These are phyloP conservation scores for Brachypalpus laphriformis DNA, from an alignment of 2,888 invertebrate species.

Conservation along the genomic window DNA sequence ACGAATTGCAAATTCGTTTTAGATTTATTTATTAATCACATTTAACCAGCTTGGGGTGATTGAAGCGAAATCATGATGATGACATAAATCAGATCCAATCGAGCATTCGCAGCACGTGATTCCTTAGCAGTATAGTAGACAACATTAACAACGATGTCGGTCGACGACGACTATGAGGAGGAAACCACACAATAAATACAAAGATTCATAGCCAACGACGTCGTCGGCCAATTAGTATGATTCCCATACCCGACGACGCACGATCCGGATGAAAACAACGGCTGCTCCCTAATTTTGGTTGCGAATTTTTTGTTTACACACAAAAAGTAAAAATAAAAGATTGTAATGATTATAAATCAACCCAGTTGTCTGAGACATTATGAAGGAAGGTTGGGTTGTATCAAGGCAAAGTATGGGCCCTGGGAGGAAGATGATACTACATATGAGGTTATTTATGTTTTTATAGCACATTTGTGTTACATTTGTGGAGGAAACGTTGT, in stretches of 20 bases:
- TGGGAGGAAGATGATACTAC: not conserved
- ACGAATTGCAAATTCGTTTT: constrained; percentile 40
- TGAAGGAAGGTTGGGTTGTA: not conserved
- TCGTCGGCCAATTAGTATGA: constrained; percentile 59
- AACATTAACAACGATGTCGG: not conserved
- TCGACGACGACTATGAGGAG: not conserved
- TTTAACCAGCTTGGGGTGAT: constrained; percentile 46
- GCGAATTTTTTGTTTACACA: constrained; percentile 44
- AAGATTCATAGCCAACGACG: constrained; percentile 31
- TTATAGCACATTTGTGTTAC: constrained; percentile 24
- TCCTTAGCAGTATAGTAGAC: constrained; percentile 2
- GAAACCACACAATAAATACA: constrained; percentile 13
- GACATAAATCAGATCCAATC: constrained; percentile 62
- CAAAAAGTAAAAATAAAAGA: constrained; percentile 43
- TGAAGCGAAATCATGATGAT: constrained; percentile 48
- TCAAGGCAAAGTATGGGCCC: not conserved
- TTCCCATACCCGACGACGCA: constrained; percentile 28
- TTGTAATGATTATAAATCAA: constrained; percentile 62
- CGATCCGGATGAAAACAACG: constrained; percentile 23
- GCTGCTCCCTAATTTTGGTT: constrained; percentile 62
- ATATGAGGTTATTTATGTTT: constrained; percentile 23
- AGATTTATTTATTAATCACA: constrained; percentile 56
- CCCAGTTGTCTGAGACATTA: constrained; percentile 10
- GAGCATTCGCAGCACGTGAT: constrained; percentile 52
- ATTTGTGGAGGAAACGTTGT: constrained; percentile 26